These are phyloP conservation scores for Propithecus deckenii DNA, from an alignment of 2,797 vertebrate species.

Conservation along the genomic window DNA sequence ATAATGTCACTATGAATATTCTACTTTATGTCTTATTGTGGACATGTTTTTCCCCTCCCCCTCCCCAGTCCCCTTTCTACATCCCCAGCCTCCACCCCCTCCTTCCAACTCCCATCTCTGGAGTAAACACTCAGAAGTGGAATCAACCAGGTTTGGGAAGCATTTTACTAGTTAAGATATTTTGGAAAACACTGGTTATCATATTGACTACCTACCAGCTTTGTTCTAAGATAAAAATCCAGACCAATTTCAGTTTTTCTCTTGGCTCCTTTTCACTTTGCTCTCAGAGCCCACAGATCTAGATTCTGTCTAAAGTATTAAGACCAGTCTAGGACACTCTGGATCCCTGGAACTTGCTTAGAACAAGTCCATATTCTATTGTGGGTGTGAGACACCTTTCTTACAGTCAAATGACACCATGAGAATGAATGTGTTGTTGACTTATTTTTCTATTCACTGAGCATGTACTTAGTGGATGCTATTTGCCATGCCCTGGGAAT, in stretches of 20 bases:
- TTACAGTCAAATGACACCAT: not conserved
- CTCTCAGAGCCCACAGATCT: not conserved
- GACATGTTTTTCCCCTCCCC: too few relatives aligned
- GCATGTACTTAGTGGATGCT: not conserved
- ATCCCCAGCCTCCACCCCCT: fast-evolving
- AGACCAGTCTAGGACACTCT: not conserved
- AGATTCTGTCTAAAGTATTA: not conserved
- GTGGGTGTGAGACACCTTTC: not conserved
- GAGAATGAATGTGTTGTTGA: not conserved
- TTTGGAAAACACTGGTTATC: not conserved
- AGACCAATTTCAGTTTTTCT: not conserved
- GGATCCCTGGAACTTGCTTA: not conserved
- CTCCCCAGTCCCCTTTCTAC: not conserved
- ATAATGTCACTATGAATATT: not conserved
- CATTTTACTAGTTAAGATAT: not conserved
- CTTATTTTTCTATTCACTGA: not conserved
- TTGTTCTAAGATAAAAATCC: not conserved
- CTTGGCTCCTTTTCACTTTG: not conserved
- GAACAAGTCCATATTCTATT: not conserved
- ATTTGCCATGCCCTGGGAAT: not conserved
- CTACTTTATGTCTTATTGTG: not conserved
- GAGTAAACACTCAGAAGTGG: not conserved
- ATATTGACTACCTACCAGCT: not conserved
- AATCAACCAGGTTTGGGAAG: not conserved
- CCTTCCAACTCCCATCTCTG: not conserved